Conservation (phyloP, 2,797 vertebrate species). For the Odontamblyopus rebecca region DNA sequence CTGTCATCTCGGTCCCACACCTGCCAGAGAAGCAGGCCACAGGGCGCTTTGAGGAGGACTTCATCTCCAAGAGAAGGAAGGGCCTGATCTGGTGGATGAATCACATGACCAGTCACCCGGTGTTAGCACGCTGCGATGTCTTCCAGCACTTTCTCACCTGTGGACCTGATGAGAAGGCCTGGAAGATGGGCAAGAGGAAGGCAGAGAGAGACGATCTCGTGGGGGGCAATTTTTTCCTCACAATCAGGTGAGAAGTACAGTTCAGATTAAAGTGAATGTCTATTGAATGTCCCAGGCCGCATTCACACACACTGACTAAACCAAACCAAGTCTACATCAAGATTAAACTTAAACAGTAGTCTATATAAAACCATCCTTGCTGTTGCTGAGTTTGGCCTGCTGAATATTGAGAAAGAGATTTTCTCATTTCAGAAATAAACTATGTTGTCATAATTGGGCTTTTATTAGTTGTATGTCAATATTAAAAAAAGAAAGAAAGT, state of each 20-base stretch:
- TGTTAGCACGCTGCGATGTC: constrained; percentile 90
- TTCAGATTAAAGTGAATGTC: not conserved
- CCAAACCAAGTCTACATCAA: not conserved
- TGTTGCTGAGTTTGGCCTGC: too few relatives aligned
- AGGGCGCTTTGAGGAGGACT: constrained; percentile 96
- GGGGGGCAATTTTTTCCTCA: constrained; percentile 94
- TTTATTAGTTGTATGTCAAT: too few relatives aligned
- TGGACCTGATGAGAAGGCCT: constrained; percentile 88
- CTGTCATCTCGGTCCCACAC: constrained; percentile 93
- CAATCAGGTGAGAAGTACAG: constrained; percentile 78
- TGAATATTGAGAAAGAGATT: too few relatives aligned
- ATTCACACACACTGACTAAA: not conserved
- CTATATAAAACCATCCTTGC: too few relatives aligned
- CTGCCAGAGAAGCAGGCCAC: constrained; percentile 97
- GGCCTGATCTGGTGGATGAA: constrained; percentile 99
- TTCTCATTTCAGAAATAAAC: too few relatives aligned
- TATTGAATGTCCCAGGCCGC: too few relatives aligned
- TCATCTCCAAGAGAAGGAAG: constrained; percentile 93
- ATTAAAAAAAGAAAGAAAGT: too few relatives aligned
- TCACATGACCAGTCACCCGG: constrained; percentile 95
- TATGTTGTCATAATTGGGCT: too few relatives aligned
- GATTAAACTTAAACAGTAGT: not conserved
- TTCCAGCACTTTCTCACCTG: constrained; percentile 97
- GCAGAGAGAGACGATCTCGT: constrained; percentile 94
- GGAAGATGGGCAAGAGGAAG: constrained; percentile 96